Conservation (phyloP, 2,113 vertebrate species). For the Amphiprion percula region DNA sequence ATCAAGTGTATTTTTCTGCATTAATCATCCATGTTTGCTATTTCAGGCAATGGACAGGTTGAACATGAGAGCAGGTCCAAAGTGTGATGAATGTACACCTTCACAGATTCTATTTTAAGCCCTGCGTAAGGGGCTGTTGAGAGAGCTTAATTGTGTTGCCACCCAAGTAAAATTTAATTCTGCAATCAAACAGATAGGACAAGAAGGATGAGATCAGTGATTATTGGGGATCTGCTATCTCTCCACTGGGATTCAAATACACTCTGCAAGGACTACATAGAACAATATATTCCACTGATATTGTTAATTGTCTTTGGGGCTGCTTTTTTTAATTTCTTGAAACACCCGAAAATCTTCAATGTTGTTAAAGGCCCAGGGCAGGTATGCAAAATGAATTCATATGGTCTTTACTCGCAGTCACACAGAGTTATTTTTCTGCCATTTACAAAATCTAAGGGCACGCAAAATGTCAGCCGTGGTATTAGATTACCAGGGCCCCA, state of each 20-base stretch:
- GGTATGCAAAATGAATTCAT: slow-evolving; percentile 71
- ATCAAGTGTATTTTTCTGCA: slow-evolving; percentile 65
- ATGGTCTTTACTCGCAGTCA: slow-evolving; percentile 58
- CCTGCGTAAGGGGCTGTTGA: slow-evolving; percentile 17
- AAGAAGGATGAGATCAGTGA: slow-evolving; percentile 40
- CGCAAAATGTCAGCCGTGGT: slow-evolving; percentile 80
- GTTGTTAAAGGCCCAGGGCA: slow-evolving; percentile 39
- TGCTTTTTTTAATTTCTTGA: slow-evolving; percentile 31
- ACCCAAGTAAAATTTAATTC: slow-evolving; percentile 34
- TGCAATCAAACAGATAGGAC: slow-evolving; percentile 50
- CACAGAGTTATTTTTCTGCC: slow-evolving; percentile 70
- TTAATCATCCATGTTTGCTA: slow-evolving; percentile 61
- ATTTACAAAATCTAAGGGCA: slow-evolving; percentile 77
- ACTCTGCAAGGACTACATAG: slow-evolving; percentile 20
- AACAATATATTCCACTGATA: slow-evolving; percentile 34
- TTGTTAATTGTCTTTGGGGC: slow-evolving; percentile 39
- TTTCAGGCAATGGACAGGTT: slow-evolving; percentile 40
- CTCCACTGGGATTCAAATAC: slow-evolving; percentile 34
- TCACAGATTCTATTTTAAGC: slow-evolving; percentile 31
- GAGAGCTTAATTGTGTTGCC: slow-evolving; percentile 25
- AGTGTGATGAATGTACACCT: slow-evolving; percentile 37
- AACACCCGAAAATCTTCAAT: slow-evolving; percentile 29
- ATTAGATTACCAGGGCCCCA: slow-evolving; percentile 73
- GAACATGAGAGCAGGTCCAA: slow-evolving; percentile 37
- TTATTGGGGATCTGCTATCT: slow-evolving; percentile 42